Conservation (phyloP, 2,888 invertebrate species). For the Rugalucina vietnamica region DNA sequence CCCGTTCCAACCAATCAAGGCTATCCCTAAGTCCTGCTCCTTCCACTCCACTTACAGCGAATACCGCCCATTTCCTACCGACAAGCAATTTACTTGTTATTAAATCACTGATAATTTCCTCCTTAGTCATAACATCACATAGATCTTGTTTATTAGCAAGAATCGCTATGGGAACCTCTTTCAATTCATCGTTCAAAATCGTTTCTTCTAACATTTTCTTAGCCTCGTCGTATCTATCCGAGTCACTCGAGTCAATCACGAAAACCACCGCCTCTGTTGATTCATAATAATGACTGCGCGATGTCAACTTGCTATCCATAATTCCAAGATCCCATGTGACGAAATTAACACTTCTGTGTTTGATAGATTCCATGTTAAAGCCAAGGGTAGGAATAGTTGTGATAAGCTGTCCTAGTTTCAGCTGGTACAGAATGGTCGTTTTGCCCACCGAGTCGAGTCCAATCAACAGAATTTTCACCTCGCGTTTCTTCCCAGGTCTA, state of each 20-base stretch:
- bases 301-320: conserved; percentile 54
- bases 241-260: conserved; percentile 69
- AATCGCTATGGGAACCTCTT: conserved; percentile 51
- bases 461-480: conserved; percentile 35
- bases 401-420: conserved; percentile 64
- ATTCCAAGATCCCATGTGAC: conserved; percentile 67
- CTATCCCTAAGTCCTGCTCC: conserved; percentile 56
- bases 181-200: conserved; percentile 50
- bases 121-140: conserved; percentile 44
- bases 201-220: conserved; percentile 46
- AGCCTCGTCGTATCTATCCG: conserved; percentile 54
- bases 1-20: conserved; percentile 66
- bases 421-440: conserved; percentile 62
- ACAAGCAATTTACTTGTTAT: neutral
- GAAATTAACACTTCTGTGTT: conserved; percentile 47
- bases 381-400: conserved; percentile 70
- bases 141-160: conserved; percentile 71
- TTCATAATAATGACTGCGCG: conserved; percentile 61
- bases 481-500: neutral
- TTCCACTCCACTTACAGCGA: conserved; percentile 44
- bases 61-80: conserved; percentile 38
- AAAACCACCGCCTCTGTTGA: conserved; percentile 63
- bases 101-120: conserved; percentile 57
- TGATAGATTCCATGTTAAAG: conserved; percentile 65
- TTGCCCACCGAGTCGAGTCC: conserved; percentile 71